phyloP scores from a whole-genome alignment of 2,113 vertebrate genomes.

The Oxygymnocypris stewartii region DNA sequence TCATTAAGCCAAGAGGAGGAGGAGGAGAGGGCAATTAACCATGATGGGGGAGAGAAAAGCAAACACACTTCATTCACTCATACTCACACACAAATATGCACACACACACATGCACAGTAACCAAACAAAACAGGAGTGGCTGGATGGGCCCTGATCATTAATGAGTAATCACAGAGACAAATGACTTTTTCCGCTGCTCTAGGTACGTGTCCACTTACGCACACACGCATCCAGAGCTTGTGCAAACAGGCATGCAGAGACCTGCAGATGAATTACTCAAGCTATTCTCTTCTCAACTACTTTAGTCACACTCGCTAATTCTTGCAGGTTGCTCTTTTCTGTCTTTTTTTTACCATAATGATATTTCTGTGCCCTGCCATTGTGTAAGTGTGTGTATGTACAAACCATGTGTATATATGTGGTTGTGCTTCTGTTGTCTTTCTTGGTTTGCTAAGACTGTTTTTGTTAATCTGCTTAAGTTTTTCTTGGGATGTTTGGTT shows the following conservation, averaged over 20 bases:
- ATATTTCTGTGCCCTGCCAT: background rate
- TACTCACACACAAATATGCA: conserved; percentile 34
- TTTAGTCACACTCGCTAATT: conserved; percentile 33
- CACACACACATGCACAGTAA: conserved; percentile 41
- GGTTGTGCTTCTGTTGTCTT: conserved; percentile 6
- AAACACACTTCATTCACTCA: conserved; percentile 55
- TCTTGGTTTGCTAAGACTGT: background rate
- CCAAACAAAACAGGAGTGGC: conserved; percentile 52
- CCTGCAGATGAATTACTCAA: conserved; percentile 42
- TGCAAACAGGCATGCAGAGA: conserved; percentile 46
- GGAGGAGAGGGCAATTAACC: conserved; percentile 54
- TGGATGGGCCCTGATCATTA: conserved; percentile 57
- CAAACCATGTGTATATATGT: background rate
- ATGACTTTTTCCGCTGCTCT: conserved; percentile 52
- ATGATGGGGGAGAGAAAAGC: conserved; percentile 53
- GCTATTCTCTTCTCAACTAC: conserved; percentile 35
- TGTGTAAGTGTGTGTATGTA: background rate
- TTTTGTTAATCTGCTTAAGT: conserved; percentile 2
- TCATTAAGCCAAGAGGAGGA: conserved; percentile 58
- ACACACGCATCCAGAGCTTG: conserved; percentile 29
- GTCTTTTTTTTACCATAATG: background rate
- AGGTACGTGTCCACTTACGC: conserved; percentile 36
- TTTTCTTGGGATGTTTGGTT: conserved; percentile 9
- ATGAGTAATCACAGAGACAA: conserved; percentile 59
- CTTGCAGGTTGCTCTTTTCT: conserved; percentile 8